Evolutionary conservation across 1,140 invertebrate species (phyloP), one percentile per base, ranked within the genome.

Genomic region (Metopolophium dirhodum): DNA sequence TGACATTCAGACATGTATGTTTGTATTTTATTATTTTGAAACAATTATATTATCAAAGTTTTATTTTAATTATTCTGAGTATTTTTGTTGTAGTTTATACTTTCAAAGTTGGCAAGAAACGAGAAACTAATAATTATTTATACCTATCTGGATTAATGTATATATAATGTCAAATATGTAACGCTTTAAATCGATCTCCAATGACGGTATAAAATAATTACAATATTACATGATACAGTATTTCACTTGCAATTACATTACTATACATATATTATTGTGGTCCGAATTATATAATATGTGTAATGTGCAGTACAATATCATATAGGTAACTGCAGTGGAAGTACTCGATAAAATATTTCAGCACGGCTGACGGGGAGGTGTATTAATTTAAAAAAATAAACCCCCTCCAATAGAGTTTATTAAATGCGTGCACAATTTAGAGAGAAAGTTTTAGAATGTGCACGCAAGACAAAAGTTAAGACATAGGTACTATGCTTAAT

Each of bases 81-180:
- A 61, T 68, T 68, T 68, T 11, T 8, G 30, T n/a, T 68, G 14
- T 68, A 18, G n/a, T 18, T n/a, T 68, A 6, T 68, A 18, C 61
- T 68, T 68, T 68, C 0, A n/a, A 68, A 68, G 30, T 68, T 68
- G 30, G 30, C 61, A n/a, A 68, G 30, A 68, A n/a, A n/a, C 61
- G n/a, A 68, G 61, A 68, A 68, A n/a, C 30, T n/a, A 68, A 68
- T 68, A 68, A 68, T 68, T 68, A 68, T 68, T 68, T 68, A 68
- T 68, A 68, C 30, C 61, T 68, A 18, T n/a, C 4, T 68, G 14
- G 30, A 68, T 61, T 68, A 68, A 68, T 68, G 11, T 68, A n/a
- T 68, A n/a, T 68, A n/a, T n/a, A 68, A n/a, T 68, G 14, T 68
- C 57, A 18, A 68, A 68, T 68, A 18, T n/a, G 11, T 68, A 30